These are phyloP conservation scores for Ivindomyrus marchei DNA, from an alignment of 2,113 vertebrate genomes.

Conservation along the genomic window DNA sequence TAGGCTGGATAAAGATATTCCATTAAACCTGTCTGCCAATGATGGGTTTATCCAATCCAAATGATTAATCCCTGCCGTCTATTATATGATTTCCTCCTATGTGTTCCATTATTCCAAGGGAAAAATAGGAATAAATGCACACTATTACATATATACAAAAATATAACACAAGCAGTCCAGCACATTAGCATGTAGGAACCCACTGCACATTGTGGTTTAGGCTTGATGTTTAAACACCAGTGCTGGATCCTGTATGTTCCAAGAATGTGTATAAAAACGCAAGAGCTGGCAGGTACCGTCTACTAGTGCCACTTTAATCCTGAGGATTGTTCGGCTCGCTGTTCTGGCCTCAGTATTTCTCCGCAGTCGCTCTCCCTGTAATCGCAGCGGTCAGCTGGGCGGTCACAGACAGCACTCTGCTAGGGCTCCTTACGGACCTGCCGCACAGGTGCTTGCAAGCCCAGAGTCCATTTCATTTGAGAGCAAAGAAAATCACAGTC, in stretches of 20 bases:
- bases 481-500: slow-evolving; percentile 8
- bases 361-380: not conserved
- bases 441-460: not conserved
- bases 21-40: not conserved
- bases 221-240: not conserved
- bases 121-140: not conserved
- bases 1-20: not conserved
- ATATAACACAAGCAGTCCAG: not conserved
- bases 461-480: slow-evolving; percentile 10
- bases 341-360: not conserved
- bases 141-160: not conserved
- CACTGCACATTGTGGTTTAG: not conserved
- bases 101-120: not conserved
- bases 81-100: not conserved
- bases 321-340: not conserved
- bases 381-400: not conserved
- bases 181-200: not conserved
- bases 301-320: not conserved
- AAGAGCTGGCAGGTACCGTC: not conserved
- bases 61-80: not conserved
- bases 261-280: not conserved
- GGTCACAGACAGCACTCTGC: not conserved
- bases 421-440: not conserved
- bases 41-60: slow-evolving; percentile 1
- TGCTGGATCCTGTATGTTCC: not conserved